Evolutionary conservation across 2,888 invertebrate genomes (phyloP).

Genomic region (Brenthis hecate): DNA sequence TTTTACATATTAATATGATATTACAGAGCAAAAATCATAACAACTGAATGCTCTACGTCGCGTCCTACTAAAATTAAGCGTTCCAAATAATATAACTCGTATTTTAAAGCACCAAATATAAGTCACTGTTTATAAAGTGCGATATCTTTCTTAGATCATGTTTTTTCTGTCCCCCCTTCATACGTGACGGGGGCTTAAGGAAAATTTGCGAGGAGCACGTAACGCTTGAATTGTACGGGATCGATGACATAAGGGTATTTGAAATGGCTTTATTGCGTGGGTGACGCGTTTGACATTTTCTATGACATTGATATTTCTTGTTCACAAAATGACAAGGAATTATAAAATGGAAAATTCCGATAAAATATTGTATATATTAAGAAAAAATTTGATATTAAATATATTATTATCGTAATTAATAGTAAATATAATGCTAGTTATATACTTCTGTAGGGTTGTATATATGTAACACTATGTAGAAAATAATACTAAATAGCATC

Average conservation of each 20-base stretch:
- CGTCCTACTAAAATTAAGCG: no score
- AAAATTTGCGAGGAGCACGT: slow-evolving; percentile 54
- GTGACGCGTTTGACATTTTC: slow-evolving; percentile 36
- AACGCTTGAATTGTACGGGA: slow-evolving; percentile 55
- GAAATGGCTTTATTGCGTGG: slow-evolving; percentile 47
- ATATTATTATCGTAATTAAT: no score
- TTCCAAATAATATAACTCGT: not conserved
- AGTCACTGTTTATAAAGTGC: slow-evolving; percentile 37
- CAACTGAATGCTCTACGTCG: no score
- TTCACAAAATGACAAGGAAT: slow-evolving; percentile 20
- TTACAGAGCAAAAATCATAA: no score
- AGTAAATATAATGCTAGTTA: no score
- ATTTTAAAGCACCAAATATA: slow-evolving; percentile 19
- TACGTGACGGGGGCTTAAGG: slow-evolving; percentile 55
- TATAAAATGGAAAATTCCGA: not conserved
- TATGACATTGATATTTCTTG: slow-evolving; percentile 35
- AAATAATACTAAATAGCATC: no score
- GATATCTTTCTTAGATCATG: slow-evolving; percentile 35
- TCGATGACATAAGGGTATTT: slow-evolving; percentile 52
- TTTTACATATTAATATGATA: no score
- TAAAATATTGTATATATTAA: not conserved
- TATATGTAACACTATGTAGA: no score
- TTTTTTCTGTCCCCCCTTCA: slow-evolving; percentile 35
- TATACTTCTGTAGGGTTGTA: no score
- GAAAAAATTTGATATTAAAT: not conserved